phyloP scores from a whole-genome alignment of 2,888 invertebrate species.

The Cryptocephalus moraei region DNA sequence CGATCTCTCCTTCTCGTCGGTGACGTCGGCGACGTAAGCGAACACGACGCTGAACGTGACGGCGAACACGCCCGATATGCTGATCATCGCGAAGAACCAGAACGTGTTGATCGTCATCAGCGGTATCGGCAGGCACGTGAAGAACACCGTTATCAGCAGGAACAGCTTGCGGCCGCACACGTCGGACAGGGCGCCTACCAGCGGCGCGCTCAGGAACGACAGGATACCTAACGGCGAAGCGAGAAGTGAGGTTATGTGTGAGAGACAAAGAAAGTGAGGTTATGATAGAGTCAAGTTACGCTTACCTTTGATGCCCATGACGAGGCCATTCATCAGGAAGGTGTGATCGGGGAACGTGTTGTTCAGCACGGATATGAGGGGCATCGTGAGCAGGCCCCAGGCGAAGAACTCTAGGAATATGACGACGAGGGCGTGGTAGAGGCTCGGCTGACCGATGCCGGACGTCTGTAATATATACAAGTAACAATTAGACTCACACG shows the following conservation, averaged over 20 bases:
- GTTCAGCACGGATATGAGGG: slow-evolving; percentile 88
- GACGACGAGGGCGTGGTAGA: slow-evolving; percentile 97
- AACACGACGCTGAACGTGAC: slow-evolving; percentile 99
- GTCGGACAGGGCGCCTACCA: slow-evolving; percentile 84
- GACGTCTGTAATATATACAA: slow-evolving; percentile 55
- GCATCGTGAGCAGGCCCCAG: slow-evolving; percentile 97
- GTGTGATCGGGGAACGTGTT: slow-evolving; percentile 98
- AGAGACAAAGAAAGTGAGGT: background rate
- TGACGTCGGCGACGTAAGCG: slow-evolving; percentile 99
- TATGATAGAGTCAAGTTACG: too few relatives aligned
- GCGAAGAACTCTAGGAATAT: slow-evolving; percentile 99
- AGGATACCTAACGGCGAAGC: slow-evolving; percentile 49
- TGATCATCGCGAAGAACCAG: slow-evolving; percentile 94
- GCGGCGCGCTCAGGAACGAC: slow-evolving; percentile 93
- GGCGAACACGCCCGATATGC: slow-evolving; percentile 96
- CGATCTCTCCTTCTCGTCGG: slow-evolving; percentile 90
- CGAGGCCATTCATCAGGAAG: slow-evolving; percentile 98
- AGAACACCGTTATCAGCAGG: slow-evolving; percentile 93
- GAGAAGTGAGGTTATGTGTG: slow-evolving; percentile 40
- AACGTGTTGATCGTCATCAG: slow-evolving; percentile 97
- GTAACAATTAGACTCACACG: background rate
- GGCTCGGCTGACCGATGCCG: slow-evolving; percentile 88
- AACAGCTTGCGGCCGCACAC: slow-evolving; percentile 98
- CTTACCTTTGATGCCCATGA: slow-evolving; percentile 64
- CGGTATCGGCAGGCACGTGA: slow-evolving; percentile 98